A percentile compares a stretch with the other conserved stretches of the same genome.
These are phyloP conservation scores for Anguilla japonica DNA, from an alignment of 2,113 vertebrate species.

Conservation along the genomic window DNA sequence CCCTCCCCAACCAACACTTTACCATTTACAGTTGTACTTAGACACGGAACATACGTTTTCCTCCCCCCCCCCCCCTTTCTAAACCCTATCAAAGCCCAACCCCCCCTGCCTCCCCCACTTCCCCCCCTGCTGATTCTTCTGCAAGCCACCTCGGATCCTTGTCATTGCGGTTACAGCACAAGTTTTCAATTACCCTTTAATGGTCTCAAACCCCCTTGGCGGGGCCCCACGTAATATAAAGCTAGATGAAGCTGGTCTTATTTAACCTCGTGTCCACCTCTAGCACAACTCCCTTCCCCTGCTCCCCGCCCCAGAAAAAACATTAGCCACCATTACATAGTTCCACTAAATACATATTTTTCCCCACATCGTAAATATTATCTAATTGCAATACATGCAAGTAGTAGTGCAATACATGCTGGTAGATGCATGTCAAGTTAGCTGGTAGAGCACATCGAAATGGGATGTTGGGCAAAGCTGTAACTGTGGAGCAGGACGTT, in stretches of 20 bases:
- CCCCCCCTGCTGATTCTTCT: not conserved
- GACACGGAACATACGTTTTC: not conserved
- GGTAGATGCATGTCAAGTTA: not conserved
- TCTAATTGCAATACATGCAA: not conserved
- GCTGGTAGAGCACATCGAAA: not conserved
- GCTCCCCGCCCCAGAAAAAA: not conserved
- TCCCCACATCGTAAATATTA: not conserved
- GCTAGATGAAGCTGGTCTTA: constrained; percentile 15
- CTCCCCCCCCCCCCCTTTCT: not conserved
- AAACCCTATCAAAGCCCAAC: not conserved
- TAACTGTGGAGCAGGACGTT: not conserved
- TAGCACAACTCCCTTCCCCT: not conserved
- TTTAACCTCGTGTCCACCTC: not conserved
- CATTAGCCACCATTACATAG: not conserved
- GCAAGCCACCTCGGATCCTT: not conserved
- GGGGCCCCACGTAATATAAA: not conserved
- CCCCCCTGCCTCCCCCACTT: not conserved
- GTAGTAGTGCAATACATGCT: not conserved
- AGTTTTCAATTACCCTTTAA: constrained; percentile 40
- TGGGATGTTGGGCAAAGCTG: not conserved
- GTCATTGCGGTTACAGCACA: constrained; percentile 35
- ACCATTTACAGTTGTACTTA: constrained; percentile 7
- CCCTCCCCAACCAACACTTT: not conserved
- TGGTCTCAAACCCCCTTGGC: constrained; percentile 7
- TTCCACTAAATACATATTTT: not conserved